Conservation (phyloP, 2,797 vertebrate species). For the Schizopygopsis malacanthus region DNA sequence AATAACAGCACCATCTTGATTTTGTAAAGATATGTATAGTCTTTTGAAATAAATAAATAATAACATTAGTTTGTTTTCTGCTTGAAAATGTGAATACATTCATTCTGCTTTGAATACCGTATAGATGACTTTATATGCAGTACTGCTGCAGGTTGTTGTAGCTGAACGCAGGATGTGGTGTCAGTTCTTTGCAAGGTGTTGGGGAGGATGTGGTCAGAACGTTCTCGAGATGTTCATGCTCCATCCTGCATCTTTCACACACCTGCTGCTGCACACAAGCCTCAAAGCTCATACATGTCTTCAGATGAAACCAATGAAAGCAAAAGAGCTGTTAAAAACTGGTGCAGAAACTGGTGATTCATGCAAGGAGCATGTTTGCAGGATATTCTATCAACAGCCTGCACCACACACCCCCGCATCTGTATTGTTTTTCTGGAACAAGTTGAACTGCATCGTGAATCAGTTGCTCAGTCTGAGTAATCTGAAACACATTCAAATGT, state of each 20-base stretch:
- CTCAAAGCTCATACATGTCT: slow-evolving; percentile 15
- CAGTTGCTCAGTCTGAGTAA: slow-evolving; percentile 4
- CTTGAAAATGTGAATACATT: neutral
- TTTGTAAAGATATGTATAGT: neutral
- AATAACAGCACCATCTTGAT: neutral
- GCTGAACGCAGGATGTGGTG: slow-evolving; percentile 57
- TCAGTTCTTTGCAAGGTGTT: slow-evolving; percentile 24
- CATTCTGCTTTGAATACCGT: neutral
- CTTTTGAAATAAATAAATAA: neutral
- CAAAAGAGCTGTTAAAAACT: slow-evolving; percentile 48
- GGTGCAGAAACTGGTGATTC: slow-evolving; percentile 54
- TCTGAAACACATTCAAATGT: neutral
- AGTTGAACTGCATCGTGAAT: slow-evolving; percentile 6
- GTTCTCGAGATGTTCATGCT: slow-evolving; percentile 40
- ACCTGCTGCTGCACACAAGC: slow-evolving; percentile 30
- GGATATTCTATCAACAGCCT: slow-evolving; percentile 4
- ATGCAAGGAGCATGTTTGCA: slow-evolving; percentile 38
- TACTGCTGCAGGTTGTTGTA: slow-evolving; percentile 5
- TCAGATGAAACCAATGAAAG: neutral
- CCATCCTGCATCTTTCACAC: slow-evolving; percentile 28
- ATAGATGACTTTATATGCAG: neutral
- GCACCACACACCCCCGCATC: slow-evolving; percentile 22
- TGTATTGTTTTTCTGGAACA: slow-evolving; percentile 24
- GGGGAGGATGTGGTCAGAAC: slow-evolving; percentile 57
- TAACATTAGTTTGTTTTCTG: neutral